These are phyloP conservation scores for Rhizoglyphus robini DNA, from an alignment of 1,140 invertebrate species.

Conservation along the genomic window DNA sequence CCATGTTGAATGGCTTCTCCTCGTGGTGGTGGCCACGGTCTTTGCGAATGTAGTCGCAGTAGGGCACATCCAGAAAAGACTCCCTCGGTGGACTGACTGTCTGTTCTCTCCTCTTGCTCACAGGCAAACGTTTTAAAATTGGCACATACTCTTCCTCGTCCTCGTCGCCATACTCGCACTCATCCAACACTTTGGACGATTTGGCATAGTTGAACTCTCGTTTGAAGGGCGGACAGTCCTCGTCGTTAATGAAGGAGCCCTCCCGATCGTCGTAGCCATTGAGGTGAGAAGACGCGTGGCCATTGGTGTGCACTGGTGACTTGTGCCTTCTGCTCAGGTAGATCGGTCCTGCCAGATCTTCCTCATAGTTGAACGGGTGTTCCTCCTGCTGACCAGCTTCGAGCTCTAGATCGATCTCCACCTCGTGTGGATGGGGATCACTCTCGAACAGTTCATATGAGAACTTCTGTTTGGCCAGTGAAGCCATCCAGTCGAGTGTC, in stretches of 20 bases:
- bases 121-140: not conserved
- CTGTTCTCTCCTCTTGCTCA: not conserved
- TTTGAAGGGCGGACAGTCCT: not conserved
- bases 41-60: not conserved
- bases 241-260: not conserved
- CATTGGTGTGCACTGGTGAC: not conserved
- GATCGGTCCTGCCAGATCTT: conserved; percentile 1
- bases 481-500: conserved; percentile 1
- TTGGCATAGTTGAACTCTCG: conserved; percentile 3
- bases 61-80: not conserved
- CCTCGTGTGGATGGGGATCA: not conserved
- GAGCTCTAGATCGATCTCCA: not conserved
- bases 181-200: not conserved
- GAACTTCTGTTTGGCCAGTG: not conserved
- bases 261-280: not conserved
- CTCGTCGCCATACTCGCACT: not conserved
- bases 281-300: not conserved
- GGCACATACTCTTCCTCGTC: not conserved
- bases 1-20: not conserved
- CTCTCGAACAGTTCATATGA: conserved; percentile 1
- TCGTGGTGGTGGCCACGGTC: not conserved
- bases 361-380: not conserved
- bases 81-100: not conserved
- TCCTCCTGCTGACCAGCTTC: not conserved
- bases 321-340: not conserved